Base-by-base conservation (phyloP, 2,797 vertebrate genomes). In the Sebastes alutus region DNA sequence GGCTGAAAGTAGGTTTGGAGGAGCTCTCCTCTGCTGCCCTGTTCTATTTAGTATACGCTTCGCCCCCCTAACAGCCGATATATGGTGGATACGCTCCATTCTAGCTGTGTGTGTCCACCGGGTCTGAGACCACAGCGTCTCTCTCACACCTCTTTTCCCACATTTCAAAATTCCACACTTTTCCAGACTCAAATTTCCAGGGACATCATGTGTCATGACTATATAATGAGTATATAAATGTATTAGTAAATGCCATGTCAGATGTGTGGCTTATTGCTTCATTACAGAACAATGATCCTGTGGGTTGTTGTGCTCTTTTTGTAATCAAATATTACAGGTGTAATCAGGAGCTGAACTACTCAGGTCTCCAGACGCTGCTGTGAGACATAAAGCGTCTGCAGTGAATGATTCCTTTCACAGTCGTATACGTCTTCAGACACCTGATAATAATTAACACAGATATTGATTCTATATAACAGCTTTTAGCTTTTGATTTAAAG, bases 401-500 rank as follows among this genome's bases (percentile, higher is more conserved):
- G 20, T 38, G 33, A 78, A 35, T 8, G 42, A 49, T 20, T 49
- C 42, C 16, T 46, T 33, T 35, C 18, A 2, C 42, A 13, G 29
- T 58, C 30, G 10, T 38, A 8, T 38, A 6, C 16, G 6, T 68
- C 66, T 56, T 62, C 11, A 30, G 32, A 38, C 68, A 11, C 23
- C 46, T 68, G 18, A 6, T 75, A 20, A 67, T 78, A 80, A 91
- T 89, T 23, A 80, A 86, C 80, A 76, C 63, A 55, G 60, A 54
- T 74, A 86, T 87, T 78, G 84, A 88, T 77, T 90, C 52, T 55
- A 61, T 64, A 84, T 65, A 90, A 77, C 80, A 64, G 72, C 65
- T 87, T 79, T 90, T 91, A 84, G 63, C 29, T 62, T 91, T 91
- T 92, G 64, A 91, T 93, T 91, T 75, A 81, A 83, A 75, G 71